Evolutionary conservation across 2,797 vertebrate species (phyloP).

Genomic region (Brachymystax lenok): DNA sequence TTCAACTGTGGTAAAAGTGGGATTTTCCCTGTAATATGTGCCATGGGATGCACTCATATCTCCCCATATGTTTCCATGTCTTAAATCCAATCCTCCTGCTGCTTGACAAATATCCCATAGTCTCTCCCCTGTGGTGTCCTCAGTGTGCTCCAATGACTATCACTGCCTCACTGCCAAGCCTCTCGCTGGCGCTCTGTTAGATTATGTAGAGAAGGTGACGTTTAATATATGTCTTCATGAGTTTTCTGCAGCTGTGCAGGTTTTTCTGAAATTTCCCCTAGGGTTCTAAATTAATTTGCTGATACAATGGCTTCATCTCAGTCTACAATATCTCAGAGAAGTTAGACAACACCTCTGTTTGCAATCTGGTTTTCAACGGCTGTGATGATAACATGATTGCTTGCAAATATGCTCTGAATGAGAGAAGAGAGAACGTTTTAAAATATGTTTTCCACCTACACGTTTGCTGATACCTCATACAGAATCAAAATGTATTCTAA

Average conservation of each 20-base stretch:
- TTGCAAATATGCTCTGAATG: not conserved
- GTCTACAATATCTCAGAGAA: slow-evolving; percentile 3
- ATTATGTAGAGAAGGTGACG: slow-evolving; percentile 84
- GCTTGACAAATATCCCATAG: slow-evolving; percentile 92
- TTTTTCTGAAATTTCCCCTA: slow-evolving; percentile 85
- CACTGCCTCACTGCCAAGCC: slow-evolving; percentile 72
- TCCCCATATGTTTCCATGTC: slow-evolving; percentile 88
- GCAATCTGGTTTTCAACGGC: not conserved
- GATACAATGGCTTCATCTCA: slow-evolving; percentile 70
- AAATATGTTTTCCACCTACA: not conserved
- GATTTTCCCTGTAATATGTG: slow-evolving; percentile 73
- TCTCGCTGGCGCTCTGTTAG: slow-evolving; percentile 82
- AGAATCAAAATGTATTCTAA: not conserved
- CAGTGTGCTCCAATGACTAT: slow-evolving; percentile 72
- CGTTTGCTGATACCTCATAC: not conserved
- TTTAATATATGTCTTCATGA: slow-evolving; percentile 79
- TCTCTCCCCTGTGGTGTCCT: slow-evolving; percentile 86
- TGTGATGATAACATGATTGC: not conserved
- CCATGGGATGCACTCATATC: slow-evolving; percentile 84
- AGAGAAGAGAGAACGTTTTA: slow-evolving; percentile 27
- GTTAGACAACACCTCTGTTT: not conserved
- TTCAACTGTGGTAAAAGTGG: slow-evolving; percentile 85
- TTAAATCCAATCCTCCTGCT: slow-evolving; percentile 88
- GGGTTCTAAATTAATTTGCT: slow-evolving; percentile 84
- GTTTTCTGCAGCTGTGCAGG: slow-evolving; percentile 84